A percentile compares a stretch with the other conserved stretches of the same genome.
Conservation (phyloP, 2,888 invertebrate species). For the Caenorhabditis parvicauda region DNA sequence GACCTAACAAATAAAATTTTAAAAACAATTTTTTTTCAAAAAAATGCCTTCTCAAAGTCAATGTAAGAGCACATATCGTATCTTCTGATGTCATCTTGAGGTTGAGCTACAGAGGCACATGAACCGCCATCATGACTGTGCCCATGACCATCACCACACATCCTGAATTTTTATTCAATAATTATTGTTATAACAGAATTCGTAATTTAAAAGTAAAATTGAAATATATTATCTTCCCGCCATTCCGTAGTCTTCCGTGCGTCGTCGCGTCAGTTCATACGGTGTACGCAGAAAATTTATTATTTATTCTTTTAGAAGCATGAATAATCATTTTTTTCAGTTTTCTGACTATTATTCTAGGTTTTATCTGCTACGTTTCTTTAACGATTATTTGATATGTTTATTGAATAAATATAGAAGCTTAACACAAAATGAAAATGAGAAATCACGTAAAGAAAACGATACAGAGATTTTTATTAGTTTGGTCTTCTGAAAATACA, state of each 20-base stretch:
- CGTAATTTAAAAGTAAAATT: background rate
- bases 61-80: constrained; percentile 40
- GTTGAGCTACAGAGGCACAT: constrained; percentile 18
- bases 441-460: background rate
- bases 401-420: constrained; percentile 1
- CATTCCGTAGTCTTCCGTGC: no score
- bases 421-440: background rate
- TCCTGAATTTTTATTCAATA: background rate
- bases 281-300: no score
- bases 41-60: constrained; percentile 32
- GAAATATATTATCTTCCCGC: no score
- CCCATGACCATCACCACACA: constrained; percentile 32
- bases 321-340: no score
- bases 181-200: background rate
- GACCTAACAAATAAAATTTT: constrained; percentile 66
- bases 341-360: no score
- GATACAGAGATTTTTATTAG: no score
- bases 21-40: background rate
- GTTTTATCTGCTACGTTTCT: no score
- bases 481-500: background rate
- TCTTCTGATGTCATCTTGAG: constrained; percentile 19
- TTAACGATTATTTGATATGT: background rate
- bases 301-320: no score
- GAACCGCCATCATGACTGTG: constrained; percentile 21
- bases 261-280: no score